phyloP scores from a whole-genome alignment of 1,140 invertebrate species.

The Trialeurodes vaporariorum region DNA sequence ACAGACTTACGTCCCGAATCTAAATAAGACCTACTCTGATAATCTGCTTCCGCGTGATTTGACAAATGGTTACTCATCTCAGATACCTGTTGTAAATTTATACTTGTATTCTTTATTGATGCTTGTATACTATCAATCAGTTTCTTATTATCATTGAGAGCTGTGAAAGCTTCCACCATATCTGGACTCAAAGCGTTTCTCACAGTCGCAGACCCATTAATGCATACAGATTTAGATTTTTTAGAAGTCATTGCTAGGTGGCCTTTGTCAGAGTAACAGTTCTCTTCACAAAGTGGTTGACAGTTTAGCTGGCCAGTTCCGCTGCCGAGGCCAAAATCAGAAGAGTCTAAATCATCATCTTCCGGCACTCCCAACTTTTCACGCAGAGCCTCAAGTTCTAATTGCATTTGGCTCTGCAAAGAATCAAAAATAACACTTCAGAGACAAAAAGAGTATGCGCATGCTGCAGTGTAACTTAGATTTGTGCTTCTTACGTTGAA shows the following conservation, averaged over 20 bases:
- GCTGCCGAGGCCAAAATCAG: conserved; percentile 15
- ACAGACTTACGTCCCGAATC: too few relatives aligned
- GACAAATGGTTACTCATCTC: too few relatives aligned
- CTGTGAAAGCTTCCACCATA: conserved; percentile 18
- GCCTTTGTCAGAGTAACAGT: too few relatives aligned
- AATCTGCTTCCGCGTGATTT: too few relatives aligned
- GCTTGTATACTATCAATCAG: not conserved
- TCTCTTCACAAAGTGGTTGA: not conserved
- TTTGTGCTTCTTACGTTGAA: too few relatives aligned
- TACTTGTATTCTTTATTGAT: not conserved
- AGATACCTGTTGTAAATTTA: conserved; percentile 2
- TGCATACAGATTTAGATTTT: too few relatives aligned
- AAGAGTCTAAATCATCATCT: conserved; percentile 28
- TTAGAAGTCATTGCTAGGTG: too few relatives aligned
- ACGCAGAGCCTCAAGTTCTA: conserved; percentile 36
- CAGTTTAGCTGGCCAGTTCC: conserved; percentile 6
- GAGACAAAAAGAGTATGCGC: too few relatives aligned
- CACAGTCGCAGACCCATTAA: too few relatives aligned
- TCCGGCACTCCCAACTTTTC: conserved; percentile 33
- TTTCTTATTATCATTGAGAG: conserved; percentile 9
- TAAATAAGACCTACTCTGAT: too few relatives aligned
- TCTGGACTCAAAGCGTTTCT: not conserved
- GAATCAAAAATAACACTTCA: too few relatives aligned
- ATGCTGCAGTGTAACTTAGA: too few relatives aligned
- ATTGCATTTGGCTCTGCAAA: conserved; percentile 36